These are phyloP conservation scores for Phylloscopus trochiloides DNA, from an alignment of 2,113 vertebrate species.

Conservation along the genomic window DNA sequence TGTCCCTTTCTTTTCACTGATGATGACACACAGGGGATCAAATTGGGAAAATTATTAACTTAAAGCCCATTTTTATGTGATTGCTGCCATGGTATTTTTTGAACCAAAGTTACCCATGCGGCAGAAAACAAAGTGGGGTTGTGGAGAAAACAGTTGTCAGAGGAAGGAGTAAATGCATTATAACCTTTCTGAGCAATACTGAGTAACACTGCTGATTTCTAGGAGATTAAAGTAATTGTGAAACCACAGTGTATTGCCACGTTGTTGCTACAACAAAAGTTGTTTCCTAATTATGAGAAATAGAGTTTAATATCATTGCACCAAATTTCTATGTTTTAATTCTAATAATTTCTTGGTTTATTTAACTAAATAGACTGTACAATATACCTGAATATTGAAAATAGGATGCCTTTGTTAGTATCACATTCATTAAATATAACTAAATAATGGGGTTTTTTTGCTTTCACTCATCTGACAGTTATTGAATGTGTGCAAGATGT, in stretches of 20 bases:
- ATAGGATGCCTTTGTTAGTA: not conserved
- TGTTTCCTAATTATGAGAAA: not conserved
- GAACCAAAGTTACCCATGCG: not conserved
- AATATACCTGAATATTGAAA: not conserved
- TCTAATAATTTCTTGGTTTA: not conserved
- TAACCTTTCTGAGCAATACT: not conserved
- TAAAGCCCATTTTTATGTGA: not conserved
- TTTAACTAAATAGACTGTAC: not conserved
- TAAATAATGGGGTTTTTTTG: not conserved
- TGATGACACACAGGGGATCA: not conserved
- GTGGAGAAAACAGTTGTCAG: not conserved
- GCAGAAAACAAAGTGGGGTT: not conserved
- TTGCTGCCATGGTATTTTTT: not conserved
- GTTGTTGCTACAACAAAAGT: not conserved
- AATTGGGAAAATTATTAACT: not conserved
- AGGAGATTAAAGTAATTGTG: not conserved
- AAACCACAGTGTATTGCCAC: not conserved
- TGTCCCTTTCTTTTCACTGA: not conserved
- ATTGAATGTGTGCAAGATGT: not conserved
- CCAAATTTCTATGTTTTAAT: not conserved
- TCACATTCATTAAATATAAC: not conserved
- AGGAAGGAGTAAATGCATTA: not conserved
- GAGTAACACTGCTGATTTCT: not conserved
- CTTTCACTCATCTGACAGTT: slow-evolving; percentile 25
- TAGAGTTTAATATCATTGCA: not conserved